Base-by-base conservation (phyloP, 2,113 vertebrate genomes). In the Gymnobelideus leadbeateri region DNA sequence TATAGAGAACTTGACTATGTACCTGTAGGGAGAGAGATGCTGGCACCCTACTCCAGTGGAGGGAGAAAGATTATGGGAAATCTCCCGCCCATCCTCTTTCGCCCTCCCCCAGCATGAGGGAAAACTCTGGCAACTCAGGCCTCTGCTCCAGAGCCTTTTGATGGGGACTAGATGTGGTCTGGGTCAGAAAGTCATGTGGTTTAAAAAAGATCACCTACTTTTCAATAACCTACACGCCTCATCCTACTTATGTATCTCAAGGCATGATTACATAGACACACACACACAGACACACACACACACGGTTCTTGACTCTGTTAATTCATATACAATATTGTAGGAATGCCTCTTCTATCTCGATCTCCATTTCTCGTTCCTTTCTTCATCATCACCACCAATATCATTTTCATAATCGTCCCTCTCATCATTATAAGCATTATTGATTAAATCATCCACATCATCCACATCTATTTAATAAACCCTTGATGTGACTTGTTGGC, bases 101-200 rank as follows among this genome's bases (percentile, higher is more conserved):
- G 8, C 9, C 4, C 6, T 14, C 9, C 28, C 16, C 57, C 11
- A 0, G 3, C 1, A n/a, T n/a, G 68, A 68, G 12, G 0, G 3
- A 37, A 77, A 77, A 57, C 26, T 55, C 2, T 61, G 57, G 28
- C 28, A 61, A 61, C 10, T 77, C 37, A 77, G 37, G 16, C 26
- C 61, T n/a, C 37, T n/a, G 6, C 14, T 77, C 16, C n/a, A 77
- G 14, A 77, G 37, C 5, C 37, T 77, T n/a, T n/a, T 19, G 14
- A 77, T 68, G 68, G 68, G 16, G 68, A 77, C 21, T 28, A 61
- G 11, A 61, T 12, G 31, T 61, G 57, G 9, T 31, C 23, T 5
- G 55, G 55, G 55, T 28, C 25, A 57, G 26, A 4, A 61, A 28
- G 12, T 31, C 2, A 57, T 26, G 25, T 8, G 55, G 26, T 57